Percentiles rank a stretch among this genome's conserved stretches.
phyloP scores from a whole-genome alignment of 2,113 vertebrate genomes.

The Leuciscus idus region DNA sequence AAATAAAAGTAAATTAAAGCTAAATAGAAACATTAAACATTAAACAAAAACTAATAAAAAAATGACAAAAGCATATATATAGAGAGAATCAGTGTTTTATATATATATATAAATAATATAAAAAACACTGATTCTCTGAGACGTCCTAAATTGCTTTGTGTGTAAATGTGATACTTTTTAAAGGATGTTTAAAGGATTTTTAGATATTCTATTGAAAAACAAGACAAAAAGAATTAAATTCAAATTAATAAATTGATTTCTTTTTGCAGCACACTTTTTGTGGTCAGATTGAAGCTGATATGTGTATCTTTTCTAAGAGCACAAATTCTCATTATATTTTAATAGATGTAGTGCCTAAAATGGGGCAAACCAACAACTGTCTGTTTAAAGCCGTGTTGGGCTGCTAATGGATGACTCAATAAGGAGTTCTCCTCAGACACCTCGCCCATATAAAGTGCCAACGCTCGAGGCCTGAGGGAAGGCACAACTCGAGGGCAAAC shows the following conservation, averaged over 20 bases:
- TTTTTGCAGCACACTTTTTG: neutral
- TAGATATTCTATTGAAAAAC: neutral
- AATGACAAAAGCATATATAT: neutral
- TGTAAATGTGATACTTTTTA: too few relatives aligned
- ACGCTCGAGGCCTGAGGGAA: neutral
- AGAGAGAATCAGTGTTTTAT: too few relatives aligned
- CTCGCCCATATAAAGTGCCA: conserved; percentile 7
- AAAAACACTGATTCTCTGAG: neutral
- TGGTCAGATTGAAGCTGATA: conserved; percentile 32
- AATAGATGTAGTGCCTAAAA: conserved; percentile 4
- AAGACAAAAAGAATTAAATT: neutral
- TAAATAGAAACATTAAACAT: neutral
- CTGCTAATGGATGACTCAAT: conserved; percentile 33
- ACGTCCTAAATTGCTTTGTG: neutral
- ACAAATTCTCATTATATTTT: conserved; percentile 35
- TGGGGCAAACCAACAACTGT: conserved; percentile 28
- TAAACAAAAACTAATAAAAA: neutral
- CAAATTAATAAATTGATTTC: neutral
- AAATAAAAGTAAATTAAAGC: neutral
- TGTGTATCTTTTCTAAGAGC: conserved; percentile 8
- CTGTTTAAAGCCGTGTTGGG: conserved; percentile 4
- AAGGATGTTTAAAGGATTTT: neutral
- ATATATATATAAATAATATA: neutral
- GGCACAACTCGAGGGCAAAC: conserved; percentile 4
- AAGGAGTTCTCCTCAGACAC: conserved; percentile 27